Conservation (phyloP, 2,797 vertebrate species). For the Odontamblyopus rebecca region DNA sequence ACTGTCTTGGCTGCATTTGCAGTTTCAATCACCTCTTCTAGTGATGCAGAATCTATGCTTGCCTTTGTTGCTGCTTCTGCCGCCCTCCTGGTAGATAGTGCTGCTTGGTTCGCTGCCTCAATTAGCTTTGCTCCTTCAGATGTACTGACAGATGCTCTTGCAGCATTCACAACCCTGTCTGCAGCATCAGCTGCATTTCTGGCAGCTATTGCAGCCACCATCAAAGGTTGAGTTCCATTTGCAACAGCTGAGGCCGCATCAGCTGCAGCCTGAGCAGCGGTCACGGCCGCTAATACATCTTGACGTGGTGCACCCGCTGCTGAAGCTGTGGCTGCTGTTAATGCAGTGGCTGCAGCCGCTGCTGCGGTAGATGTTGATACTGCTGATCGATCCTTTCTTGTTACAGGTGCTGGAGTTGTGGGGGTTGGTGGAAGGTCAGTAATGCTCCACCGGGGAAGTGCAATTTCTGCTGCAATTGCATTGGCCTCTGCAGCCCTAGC, state of each 20-base stretch:
- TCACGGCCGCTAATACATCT: neutral
- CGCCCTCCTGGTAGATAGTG: neutral
- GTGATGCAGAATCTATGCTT: conserved; percentile 4
- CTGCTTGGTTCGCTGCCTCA: neutral
- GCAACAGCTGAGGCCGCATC: neutral
- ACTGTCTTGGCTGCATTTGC: neutral
- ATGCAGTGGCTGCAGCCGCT: conserved; percentile 11
- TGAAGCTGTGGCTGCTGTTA: neutral
- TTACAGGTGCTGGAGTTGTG: neutral
- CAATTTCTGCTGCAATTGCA: conserved; percentile 2
- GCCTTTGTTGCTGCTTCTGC: conserved; percentile 17
- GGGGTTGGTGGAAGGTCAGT: neutral
- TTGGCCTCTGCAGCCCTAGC: neutral
- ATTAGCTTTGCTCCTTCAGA: neutral
- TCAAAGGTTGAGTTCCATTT: neutral
- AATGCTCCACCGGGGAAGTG: conserved; percentile 6
- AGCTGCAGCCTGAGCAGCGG: conserved; percentile 7
- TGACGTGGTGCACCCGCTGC: neutral
- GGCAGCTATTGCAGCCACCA: neutral
- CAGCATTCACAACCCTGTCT: neutral
- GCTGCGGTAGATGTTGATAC: conserved; percentile 11
- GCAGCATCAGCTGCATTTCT: conserved; percentile 7
- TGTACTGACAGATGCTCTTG: neutral
- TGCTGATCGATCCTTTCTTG: neutral
- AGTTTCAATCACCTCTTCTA: neutral